phyloP scores from a whole-genome alignment of 2,113 vertebrate genomes.

The Pristiophorus japonicus region DNA sequence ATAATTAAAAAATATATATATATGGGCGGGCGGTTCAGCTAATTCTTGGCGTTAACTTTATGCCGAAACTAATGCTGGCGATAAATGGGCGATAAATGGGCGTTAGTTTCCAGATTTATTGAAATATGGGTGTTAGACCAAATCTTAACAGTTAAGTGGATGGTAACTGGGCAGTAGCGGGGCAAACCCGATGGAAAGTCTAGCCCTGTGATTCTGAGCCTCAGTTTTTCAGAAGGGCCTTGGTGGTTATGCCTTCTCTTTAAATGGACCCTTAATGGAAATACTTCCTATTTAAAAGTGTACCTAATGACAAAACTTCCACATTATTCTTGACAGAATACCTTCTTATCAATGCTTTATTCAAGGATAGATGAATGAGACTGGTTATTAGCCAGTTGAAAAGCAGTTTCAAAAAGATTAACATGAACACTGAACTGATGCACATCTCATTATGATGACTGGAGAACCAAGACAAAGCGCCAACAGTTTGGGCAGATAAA shows the following conservation, averaged over 20 bases:
- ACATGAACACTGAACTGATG: neutral
- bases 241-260: neutral
- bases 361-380: too few species aligned
- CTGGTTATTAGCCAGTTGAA: neutral
- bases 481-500: conserved; percentile 7
- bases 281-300: neutral
- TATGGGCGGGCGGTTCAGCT: too few species aligned
- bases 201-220: neutral
- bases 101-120: too few species aligned
- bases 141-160: too few species aligned
- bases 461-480: neutral
- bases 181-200: too few species aligned
- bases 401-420: neutral
- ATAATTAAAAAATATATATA: too few species aligned
- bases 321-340: neutral
- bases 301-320: neutral
- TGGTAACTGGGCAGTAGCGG: too few species aligned
- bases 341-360: neutral
- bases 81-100: too few species aligned
- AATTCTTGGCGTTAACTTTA: too few species aligned
- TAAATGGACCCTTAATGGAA: neutral
- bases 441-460: neutral
- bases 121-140: too few species aligned
- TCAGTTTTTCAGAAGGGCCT: neutral
- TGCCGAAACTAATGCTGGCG: too few species aligned